A percentile compares a stretch with the other conserved stretches of the same genome.
Conservation (phyloP, 1,140 invertebrate genomes). For the Diorhabda sublineata region DNA sequence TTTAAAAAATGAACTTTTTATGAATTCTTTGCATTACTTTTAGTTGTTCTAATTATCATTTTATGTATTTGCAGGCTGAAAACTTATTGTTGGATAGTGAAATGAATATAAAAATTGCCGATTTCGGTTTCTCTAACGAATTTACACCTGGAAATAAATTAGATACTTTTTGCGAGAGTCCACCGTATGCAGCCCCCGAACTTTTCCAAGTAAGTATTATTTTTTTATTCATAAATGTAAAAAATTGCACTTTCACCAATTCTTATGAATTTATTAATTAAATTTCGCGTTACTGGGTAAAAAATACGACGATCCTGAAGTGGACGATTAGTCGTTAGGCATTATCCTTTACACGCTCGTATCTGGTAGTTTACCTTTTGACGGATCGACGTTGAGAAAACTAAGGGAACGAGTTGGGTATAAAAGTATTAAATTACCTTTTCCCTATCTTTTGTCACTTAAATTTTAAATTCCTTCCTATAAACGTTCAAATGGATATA, state of each 20-base stretch:
- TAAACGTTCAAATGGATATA: too few relatives aligned
- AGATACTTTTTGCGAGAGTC: constrained; percentile 99
- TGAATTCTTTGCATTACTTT: too few relatives aligned
- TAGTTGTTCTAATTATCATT: too few relatives aligned
- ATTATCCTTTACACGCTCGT: constrained; percentile 99
- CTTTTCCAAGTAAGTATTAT: constrained; percentile 83
- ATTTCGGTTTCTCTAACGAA: constrained; percentile 99
- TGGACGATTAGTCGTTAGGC: constrained; percentile 99
- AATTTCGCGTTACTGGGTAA: constrained; percentile 63
- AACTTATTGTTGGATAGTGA: constrained; percentile 97
- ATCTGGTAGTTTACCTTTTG: constrained; percentile 98
- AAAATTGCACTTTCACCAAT: too few relatives aligned
- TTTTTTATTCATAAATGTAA: background rate
- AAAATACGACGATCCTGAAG: constrained; percentile 99
- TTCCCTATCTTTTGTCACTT: too few relatives aligned
- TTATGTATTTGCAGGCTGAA: constrained; percentile 67
- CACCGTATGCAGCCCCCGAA: constrained; percentile 98
- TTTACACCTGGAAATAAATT: constrained; percentile 97
- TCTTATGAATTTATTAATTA: too few relatives aligned
- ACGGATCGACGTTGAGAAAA: constrained; percentile 97
- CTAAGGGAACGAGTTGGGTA: constrained; percentile 82
- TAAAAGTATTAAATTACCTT: too few relatives aligned
- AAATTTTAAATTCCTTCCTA: too few relatives aligned
- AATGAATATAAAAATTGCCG: constrained; percentile 99
- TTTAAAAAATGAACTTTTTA: too few relatives aligned